phyloP scores from a whole-genome alignment of 2,888 invertebrate species.

The Busseola fusca region DNA sequence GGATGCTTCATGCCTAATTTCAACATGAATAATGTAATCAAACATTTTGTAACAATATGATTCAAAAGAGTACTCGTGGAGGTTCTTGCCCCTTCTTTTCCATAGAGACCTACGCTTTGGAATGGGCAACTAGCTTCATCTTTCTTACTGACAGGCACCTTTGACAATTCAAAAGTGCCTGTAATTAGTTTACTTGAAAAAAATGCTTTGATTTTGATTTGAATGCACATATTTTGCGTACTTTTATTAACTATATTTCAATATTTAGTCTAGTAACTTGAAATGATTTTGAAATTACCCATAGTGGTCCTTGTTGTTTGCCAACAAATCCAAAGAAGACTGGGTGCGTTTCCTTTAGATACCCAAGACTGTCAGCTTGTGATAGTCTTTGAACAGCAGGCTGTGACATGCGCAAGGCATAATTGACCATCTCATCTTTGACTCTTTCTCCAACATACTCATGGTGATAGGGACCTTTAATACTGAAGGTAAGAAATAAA shows the following conservation, averaged over 20 bases:
- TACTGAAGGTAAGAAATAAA: constrained; percentile 82
- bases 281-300: constrained; percentile 87
- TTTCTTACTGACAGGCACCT: too few relatives aligned
- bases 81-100: too few relatives aligned
- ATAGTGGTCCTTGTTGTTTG: constrained; percentile 92
- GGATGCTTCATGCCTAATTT: too few relatives aligned
- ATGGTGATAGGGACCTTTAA: constrained; percentile 94
- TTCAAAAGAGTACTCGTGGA: too few relatives aligned
- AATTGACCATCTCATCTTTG: constrained; percentile 96
- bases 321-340: constrained; percentile 97
- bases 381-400: constrained; percentile 95
- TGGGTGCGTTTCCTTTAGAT: constrained; percentile 92
- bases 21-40: too few relatives aligned
- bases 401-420: constrained; percentile 95
- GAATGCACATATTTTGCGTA: too few relatives aligned
- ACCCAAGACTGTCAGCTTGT: constrained; percentile 93
- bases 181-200: too few relatives aligned
- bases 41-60: too few relatives aligned
- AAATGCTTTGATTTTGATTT: too few relatives aligned
- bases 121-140: too few relatives aligned
- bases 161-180: too few relatives aligned
- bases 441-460: constrained; percentile 95
- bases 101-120: too few relatives aligned
- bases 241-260: not conserved
- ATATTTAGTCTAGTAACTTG: not conserved